Base-by-base conservation (phyloP, 2,113 vertebrate genomes). In the Siniperca chuatsi region DNA sequence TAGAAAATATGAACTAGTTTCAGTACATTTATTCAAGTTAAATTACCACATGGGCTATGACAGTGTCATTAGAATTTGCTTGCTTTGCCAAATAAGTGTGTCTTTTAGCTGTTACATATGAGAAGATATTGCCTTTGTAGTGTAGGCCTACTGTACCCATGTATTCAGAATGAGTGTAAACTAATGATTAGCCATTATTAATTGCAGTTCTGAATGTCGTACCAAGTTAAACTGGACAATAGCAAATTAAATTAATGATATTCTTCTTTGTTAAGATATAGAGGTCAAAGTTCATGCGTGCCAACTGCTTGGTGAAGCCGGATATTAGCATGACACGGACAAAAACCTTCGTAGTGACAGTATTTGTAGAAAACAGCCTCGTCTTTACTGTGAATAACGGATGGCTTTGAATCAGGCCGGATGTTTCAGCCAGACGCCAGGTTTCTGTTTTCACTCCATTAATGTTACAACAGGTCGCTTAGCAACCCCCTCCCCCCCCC, bases 381-480 rank as follows among this genome's bases (percentile, higher is more conserved):
- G 78, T 81, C 78, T 88, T 68, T 37, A 25, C 71, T 83, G 68
- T 73, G 72, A 86, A 83, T 86, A 82, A 90, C 82, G 42, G 67
- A 85, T 77, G 54, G 50, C 44, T 89, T 69, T 42, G 83, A 67
- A 77, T 89, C 76, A 66, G 83, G 73, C 84, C 64, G 86, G 88
- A 91, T 91, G 88, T 84, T 88, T 88, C 50, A 80, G 76, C 79
- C 88, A 82, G 82, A 90, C 92, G 89, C 85, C 84, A 79, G 94
- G 92, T 91, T 92, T 92, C 89, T 93, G 92, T 93, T 90, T 94
- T 87, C 90, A 89, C 83, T 91, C 89, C 81, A 76, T 95, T 92
- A 93, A 91, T 94, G 93, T 94, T 94, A 92, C 89, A 89, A 87
- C 90, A 82, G 46, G 94, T 94, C 90, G 92, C 95, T 70, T 90